Conservation (phyloP, 2,888 invertebrate genomes). For the Fragum sueziense region DNA sequence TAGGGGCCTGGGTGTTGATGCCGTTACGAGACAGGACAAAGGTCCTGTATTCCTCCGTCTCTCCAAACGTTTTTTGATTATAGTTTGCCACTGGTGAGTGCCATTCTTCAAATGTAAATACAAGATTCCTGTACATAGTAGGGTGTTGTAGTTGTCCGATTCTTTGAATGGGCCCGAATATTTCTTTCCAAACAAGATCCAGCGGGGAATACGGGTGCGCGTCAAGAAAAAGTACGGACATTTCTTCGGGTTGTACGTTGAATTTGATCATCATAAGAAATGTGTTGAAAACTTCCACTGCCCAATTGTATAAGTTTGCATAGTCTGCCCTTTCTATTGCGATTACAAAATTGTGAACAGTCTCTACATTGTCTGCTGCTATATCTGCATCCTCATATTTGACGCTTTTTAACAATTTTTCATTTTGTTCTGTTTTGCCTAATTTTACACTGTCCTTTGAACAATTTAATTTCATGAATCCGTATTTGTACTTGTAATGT, state of each 20-base stretch:
- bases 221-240: no score
- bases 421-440: background rate
- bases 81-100: slow-evolving; percentile 65
- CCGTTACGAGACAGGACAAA: slow-evolving; percentile 67
- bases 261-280: no score
- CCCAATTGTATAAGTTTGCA: slow-evolving; percentile 65
- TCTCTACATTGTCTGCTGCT: background rate
- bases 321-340: slow-evolving; percentile 62
- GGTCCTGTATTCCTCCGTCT: slow-evolving; percentile 69
- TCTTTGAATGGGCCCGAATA: slow-evolving; percentile 66
- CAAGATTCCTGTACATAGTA: slow-evolving; percentile 56
- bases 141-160: slow-evolving; percentile 57
- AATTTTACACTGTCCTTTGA: background rate
- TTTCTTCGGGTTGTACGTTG: no score
- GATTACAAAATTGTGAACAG: no score
- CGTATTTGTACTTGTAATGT: slow-evolving; percentile 39
- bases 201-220: slow-evolving; percentile 70
- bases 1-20: slow-evolving; percentile 17
- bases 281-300: slow-evolving; percentile 62
- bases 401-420: slow-evolving; percentile 4
- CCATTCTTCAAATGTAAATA: slow-evolving; percentile 68
- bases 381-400: background rate
- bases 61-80: slow-evolving; percentile 47
- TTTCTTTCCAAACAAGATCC: slow-evolving; percentile 67
- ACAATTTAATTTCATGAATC: slow-evolving; percentile 55